Percentiles rank a stretch among this genome's conserved stretches.
phyloP scores from a whole-genome alignment of 2,888 invertebrate genomes.

The Acholoe squamosa region DNA sequence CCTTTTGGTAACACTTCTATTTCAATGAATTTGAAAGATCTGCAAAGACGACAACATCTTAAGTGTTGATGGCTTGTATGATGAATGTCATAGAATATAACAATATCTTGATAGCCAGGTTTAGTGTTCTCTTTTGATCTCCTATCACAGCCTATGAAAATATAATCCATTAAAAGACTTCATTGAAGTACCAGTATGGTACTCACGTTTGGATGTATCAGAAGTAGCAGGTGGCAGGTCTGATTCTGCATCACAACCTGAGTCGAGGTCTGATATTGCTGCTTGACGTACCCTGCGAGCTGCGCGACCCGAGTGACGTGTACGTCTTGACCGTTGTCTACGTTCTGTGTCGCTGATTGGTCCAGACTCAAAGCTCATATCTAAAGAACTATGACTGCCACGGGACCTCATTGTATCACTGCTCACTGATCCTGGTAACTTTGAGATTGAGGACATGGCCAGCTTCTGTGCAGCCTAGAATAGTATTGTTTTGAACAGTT shows the following conservation, averaged over 20 bases:
- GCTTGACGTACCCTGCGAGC: neutral
- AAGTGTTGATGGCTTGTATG: no score
- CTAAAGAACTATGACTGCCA: conserved; percentile 17
- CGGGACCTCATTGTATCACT: neutral
- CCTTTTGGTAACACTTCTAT: no score
- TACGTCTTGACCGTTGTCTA: neutral
- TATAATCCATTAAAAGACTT: no score
- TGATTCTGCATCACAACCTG: conserved; percentile 45
- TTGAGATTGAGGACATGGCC: neutral
- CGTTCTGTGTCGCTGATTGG: neutral
- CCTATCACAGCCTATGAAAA: no score
- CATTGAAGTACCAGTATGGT: neutral
- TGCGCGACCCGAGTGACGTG: neutral
- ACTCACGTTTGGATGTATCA: conserved; percentile 36
- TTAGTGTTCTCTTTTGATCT: no score
- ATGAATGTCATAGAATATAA: no score
- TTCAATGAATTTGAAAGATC: no score
- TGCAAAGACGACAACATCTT: no score
- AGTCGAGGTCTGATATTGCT: conserved; percentile 53
- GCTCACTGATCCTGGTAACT: neutral
- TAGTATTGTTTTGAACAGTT: neutral
- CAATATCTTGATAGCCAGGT: no score
- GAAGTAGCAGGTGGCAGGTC: neutral
- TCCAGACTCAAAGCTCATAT: neutral
- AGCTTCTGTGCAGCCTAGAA: conserved; percentile 9